Evolutionary conservation across 2,797 vertebrate species (phyloP), one percentile per base, ranked within the genome.

Genomic region (Sphenodon punctatus): DNA sequence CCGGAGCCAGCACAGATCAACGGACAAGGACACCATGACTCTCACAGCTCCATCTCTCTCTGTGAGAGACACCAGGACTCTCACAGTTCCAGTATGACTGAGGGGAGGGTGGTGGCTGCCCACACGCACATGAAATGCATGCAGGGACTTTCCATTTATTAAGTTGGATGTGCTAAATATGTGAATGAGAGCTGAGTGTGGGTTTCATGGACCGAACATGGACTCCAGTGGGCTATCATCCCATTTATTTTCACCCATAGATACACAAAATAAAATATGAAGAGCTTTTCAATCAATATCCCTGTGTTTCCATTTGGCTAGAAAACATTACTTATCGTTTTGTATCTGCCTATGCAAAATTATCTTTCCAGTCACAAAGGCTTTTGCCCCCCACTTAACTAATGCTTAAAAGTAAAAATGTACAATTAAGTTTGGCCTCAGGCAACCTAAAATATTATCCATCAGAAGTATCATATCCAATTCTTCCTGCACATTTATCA

Each of bases 371-470:
- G 1, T 78, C 66, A 11, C 80, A 1, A 15, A 30, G 16, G 67
- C 82, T 66, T 25, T 73, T 61, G 10, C 25, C 39, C n/a, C 10
- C 14, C n/a, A 67, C 61, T 13, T 76, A 84, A 83, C 71, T 66
- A 73, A 87, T 38, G 13, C 58, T 71, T 84, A 69, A 89, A 75
- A 76, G 1, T 56, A 87, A 87, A 87, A 76, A 36, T 22, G 49
- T 71, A 58, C 23, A 82, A 89, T 82, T 88, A 78, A 87, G 68
- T 19, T 74, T 76, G 45, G 59, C 72, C 78, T 10, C 34, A 86
- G 43, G 75, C 30, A 88, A 87, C 81, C 82, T 89, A 72, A 88
- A 91, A 78, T 79, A 88, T 88, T 84, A 91, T 86, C 86, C 27
- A 55, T 91, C 75, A 90, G 46, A 78, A 19, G 25, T 36, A 84